Conservation (phyloP, 2,797 vertebrate species). For the Eptatretus atami region DNA sequence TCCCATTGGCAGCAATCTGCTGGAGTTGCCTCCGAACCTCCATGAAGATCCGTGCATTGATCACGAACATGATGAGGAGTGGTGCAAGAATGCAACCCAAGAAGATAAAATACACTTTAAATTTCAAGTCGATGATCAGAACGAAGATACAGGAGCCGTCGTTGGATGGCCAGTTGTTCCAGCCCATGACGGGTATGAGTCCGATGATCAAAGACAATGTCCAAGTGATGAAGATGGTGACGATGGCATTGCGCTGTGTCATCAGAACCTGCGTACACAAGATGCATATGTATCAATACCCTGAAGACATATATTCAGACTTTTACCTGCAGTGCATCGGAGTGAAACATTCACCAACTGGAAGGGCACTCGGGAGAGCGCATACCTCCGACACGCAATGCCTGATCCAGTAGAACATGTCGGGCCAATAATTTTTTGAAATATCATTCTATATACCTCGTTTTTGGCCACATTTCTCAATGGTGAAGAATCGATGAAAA, state of each 20-base stretch:
- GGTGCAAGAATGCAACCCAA: constrained; percentile 18
- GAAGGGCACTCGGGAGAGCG: no score
- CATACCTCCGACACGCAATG: no score
- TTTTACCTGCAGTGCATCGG: no score
- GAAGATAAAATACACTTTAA: constrained; percentile 24
- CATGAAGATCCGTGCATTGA: constrained; percentile 21
- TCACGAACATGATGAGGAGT: constrained; percentile 22
- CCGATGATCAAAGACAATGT: constrained; percentile 18
- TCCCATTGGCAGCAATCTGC: constrained; percentile 13
- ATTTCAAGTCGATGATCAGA: constrained; percentile 18
- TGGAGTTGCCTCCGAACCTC: constrained; percentile 18
- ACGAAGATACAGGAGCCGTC: constrained; percentile 20
- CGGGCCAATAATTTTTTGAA: no score
- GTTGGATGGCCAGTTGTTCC: constrained; percentile 16
- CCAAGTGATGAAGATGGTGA: constrained; percentile 21
- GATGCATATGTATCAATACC: neutral
- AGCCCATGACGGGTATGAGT: constrained; percentile 25
- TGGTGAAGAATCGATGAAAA: no score
- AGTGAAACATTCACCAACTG: no score
- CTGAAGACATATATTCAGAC: no score
- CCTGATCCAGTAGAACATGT: no score
- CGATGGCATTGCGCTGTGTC: constrained; percentile 17
- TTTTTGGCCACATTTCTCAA: no score
- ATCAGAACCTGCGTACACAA: constrained; percentile 12
- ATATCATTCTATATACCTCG: no score